Evolutionary conservation across 2,113 vertebrate genomes (phyloP), one percentile per base, ranked within the genome.

Genomic region (Oryzias javanicus): DNA sequence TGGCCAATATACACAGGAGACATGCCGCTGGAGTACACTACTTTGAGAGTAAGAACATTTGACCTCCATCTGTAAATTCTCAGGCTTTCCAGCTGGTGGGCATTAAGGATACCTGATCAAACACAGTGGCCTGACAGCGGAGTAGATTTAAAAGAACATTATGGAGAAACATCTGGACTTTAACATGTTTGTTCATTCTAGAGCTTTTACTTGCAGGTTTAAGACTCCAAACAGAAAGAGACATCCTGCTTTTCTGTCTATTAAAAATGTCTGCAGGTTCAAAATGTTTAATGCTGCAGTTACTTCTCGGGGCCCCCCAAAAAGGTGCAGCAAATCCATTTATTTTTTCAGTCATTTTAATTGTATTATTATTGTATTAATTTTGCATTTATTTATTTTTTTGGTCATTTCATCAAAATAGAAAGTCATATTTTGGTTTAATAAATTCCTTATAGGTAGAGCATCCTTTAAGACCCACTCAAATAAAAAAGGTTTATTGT

Each of bases 21-120:
- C 49, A 56, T 65, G 55, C 10, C 7, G 40, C 48, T 35, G 51
- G 58, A 73, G 16, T 49, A 20, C 3, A 51, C 70, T 46, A 55
- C 56, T 29, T 64, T 63, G 81, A 80, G 80, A 54, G 20, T 61
- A 49, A 22, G 59, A 53, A 60, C 63, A 62, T 71, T 74, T 75
- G 74, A 70, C 67, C 67, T 63, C 46, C 12, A 49, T 27, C 56
- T 78, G 65, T 71, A 52, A 77, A 74, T 58, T 60, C 67, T 53
- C 62, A 55, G 72, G 20, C 18, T 47, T 42, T 57, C 60, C 73
- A 82, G 70, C 79, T 79, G 80, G 54, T 44, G 52, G 42, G 60
- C 18, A 60, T 76, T 54, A 66, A 55, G 25, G 20, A 8, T 24
- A 61, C 35, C 20, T 40, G 27, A 27, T 10, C 18, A 69, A 49